Base-by-base conservation (phyloP, 1,140 invertebrate species). In the Oscheius sp. region DNA sequence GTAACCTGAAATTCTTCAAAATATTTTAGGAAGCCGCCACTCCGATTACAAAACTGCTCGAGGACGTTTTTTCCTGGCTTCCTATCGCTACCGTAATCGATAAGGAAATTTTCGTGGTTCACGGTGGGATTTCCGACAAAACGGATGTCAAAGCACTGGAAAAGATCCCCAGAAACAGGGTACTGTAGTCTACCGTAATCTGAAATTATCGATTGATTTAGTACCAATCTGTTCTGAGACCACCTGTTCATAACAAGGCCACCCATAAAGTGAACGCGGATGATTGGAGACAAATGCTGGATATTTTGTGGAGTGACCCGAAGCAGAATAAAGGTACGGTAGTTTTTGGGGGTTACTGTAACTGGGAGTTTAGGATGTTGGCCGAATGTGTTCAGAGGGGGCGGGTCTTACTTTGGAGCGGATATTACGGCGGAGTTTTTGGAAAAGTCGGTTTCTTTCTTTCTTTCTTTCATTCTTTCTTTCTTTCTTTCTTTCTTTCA, bases 251-350 rank as follows among this genome's bases (percentile, higher is more conserved):
- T 31, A 71, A 90, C 71, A 87, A 88, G 76, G 85, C 86, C 20
- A 64, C 75, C 15, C 42, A 89, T 87, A n/a, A n/a, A n/a, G 58
- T 89, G 7, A 78, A 82, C 63, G 73, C 83, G 18, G 76, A 83
- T 15, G 78, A 84, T 73, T 84, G 84, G 84, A 78, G 76, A 20
- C 82, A 80, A 73, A 75, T 85, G 55, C 65, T 94, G 73, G 93
- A 95, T 84, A 88, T 95, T 18, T 86, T 95, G 63, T 95, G 93
- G 93, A 93, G 92, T 80, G 93, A 95, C 86, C 93, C 93, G 0
- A 90, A 91, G 84, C 86, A 88, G 7, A 80, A 87, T 82, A 1
- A 89, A 89, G 35, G 90, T 88, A 86, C 81, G n/a, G n/a, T n/a
- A n/a, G n/a, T n/a, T n/a, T n/a, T n/a, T n/a, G n/a, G n/a, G n/a